Percentiles rank a stretch among this genome's conserved stretches.
phyloP scores from a whole-genome alignment of 2,797 vertebrate genomes.

The Propithecus perrieri region DNA sequence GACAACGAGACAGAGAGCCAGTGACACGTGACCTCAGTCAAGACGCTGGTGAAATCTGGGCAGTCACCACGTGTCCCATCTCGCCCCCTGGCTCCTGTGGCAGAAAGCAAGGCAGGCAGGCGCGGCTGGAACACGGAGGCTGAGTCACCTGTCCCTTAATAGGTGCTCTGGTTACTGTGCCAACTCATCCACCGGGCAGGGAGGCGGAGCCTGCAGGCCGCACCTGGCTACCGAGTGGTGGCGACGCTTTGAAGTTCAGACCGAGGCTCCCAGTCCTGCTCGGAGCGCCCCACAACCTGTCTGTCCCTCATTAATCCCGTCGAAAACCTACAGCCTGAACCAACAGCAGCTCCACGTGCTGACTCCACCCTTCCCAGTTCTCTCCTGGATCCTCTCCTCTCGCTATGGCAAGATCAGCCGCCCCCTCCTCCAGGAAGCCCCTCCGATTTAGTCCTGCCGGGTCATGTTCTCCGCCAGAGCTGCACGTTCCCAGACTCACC shows the following conservation, averaged over 20 bases:
- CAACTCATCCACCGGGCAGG: not conserved
- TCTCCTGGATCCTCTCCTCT: not conserved
- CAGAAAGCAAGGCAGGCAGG: not conserved
- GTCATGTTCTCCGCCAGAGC: too few species aligned
- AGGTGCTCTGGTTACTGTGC: not conserved
- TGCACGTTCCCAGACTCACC: not conserved
- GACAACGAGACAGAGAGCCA: not conserved
- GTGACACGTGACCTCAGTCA: not conserved
- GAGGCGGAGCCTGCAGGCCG: not conserved
- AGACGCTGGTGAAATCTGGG: not conserved
- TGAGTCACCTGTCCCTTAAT: not conserved
- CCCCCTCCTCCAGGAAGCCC: constrained; percentile 11
- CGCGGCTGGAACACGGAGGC: not conserved
- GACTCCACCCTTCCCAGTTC: not conserved
- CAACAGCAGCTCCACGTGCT: not conserved
- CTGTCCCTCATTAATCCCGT: not conserved
- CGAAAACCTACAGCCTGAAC: not conserved
- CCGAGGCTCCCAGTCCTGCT: not conserved
- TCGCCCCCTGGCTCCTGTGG: not conserved
- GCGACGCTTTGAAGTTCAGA: not conserved
- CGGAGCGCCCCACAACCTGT: not conserved
- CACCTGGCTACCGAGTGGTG: not conserved
- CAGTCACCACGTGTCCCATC: not conserved
- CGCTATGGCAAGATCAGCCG: not conserved
- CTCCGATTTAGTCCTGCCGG: not conserved